Base-by-base conservation (phyloP, 1,140 invertebrate species). In the Lanistes nyassanus region DNA sequence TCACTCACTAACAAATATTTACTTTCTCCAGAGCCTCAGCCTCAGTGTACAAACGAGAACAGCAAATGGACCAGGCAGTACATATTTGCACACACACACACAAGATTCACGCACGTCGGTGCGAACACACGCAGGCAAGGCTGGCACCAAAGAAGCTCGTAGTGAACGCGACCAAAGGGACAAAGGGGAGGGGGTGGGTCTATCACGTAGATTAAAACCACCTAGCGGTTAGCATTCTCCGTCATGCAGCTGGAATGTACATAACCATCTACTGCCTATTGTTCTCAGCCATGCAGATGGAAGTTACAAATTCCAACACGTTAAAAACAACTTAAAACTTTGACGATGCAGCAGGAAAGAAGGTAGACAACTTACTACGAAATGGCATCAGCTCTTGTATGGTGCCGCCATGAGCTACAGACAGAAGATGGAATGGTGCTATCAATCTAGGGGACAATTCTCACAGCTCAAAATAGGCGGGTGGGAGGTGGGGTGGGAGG, bases 381-480 rank as follows among this genome's bases (percentile, higher is more conserved):
- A 88, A 88, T 76, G 86, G 86, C 80, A 88, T 84, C 86, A 88
- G 80, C 79, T 87, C 85, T 78, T 86, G 84, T 47, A 88, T 79
- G 64, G 87, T 84, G 73, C 87, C 85, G 64, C 86, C 87, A 81
- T 87, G 84, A 71, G 83, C 87, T 87, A 81, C 58, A 78, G 79
- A 81, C 76, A 80, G 79, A 85, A 80, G 75, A 82, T 58, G 71
- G 78, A 66, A 78, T 58, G 69, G 76, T 34, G 79, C 71, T 68
- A 76, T 74, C 53, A 72, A 62, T 72, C 70, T 72, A 72, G 36
- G 56, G 70, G 31, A 39, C 9, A 31, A 31, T 60, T 31, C 11
- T 60, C 23, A 5, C 29, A 16, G 42, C 9, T 47, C 0, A 47
- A 31, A 60, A 60, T 60, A 23, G 2, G 23, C 13, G n/a, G 56